These are phyloP conservation scores for Nemurella pictetii DNA, from an alignment of 2,888 invertebrate genomes.

Conservation along the genomic window DNA sequence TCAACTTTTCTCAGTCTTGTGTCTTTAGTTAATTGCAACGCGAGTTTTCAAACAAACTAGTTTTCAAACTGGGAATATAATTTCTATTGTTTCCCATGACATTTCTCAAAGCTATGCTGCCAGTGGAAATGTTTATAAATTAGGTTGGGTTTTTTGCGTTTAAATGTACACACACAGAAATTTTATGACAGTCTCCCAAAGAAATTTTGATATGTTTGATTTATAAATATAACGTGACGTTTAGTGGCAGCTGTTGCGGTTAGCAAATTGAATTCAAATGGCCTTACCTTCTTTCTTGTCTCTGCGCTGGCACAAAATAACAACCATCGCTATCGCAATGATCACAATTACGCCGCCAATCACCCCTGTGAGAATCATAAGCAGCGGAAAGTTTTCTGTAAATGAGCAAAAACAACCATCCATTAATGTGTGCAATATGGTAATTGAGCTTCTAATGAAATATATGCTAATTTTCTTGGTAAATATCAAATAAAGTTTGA, in stretches of 20 bases:
- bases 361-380: slow-evolving; percentile 82
- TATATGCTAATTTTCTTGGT: slow-evolving; percentile 10
- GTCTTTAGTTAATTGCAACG: neutral
- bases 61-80: no score
- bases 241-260: neutral
- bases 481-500: neutral
- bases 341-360: slow-evolving; percentile 86
- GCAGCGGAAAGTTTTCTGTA: slow-evolving; percentile 74
- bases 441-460: neutral
- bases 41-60: no score
- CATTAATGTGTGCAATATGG: neutral
- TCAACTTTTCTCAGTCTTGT: no score
- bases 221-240: no score
- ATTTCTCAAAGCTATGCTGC: no score
- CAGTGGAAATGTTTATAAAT: no score
- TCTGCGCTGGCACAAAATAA: slow-evolving; percentile 75
- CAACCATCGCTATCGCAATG: slow-evolving; percentile 80
- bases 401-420: slow-evolving; percentile 35
- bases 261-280: neutral
- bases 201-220: neutral
- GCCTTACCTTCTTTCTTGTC: slow-evolving; percentile 59
- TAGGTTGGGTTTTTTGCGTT: no score
- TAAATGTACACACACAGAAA: no score
- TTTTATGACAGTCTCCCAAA: no score
- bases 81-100: no score